These are phyloP conservation scores for Phrynocephalus versicolor DNA, from an alignment of 2,113 vertebrate species.

Conservation along the genomic window DNA sequence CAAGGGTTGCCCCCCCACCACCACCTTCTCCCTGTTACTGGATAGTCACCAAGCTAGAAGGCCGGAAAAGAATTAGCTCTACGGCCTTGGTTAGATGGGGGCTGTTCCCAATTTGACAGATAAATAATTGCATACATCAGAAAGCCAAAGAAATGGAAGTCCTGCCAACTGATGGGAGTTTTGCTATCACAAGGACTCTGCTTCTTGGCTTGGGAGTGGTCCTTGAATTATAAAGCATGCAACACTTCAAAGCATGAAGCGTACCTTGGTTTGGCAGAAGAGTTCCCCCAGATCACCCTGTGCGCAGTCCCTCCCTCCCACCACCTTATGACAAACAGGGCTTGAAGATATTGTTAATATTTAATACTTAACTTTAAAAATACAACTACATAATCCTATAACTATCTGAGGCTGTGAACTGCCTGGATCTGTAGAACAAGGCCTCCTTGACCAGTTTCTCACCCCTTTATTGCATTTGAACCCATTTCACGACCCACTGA, in stretches of 20 bases:
- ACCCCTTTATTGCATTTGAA: constrained; percentile 48
- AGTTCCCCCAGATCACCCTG: constrained; percentile 26
- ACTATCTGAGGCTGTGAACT: constrained; percentile 18
- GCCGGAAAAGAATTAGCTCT: too few relatives aligned
- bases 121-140: neutral
- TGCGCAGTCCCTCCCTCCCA: constrained; percentile 13
- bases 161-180: neutral
- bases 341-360: constrained; percentile 44
- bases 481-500: constrained; percentile 37
- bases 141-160: neutral
- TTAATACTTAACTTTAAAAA: constrained; percentile 53
- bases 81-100: too few relatives aligned
- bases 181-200: neutral
- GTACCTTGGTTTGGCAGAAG: constrained; percentile 17
- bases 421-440: constrained; percentile 39
- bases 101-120: neutral
- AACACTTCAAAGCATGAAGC: constrained; percentile 57
- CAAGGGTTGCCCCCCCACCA: neutral
- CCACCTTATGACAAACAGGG: constrained; percentile 18
- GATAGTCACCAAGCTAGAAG: neutral
- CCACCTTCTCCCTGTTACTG: too few relatives aligned
- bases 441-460: constrained; percentile 51
- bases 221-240: constrained; percentile 29
- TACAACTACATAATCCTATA: constrained; percentile 57
- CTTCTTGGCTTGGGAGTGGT: neutral